Conservation (phyloP, 2,888 invertebrate species). For the Hybos culiciformis region DNA sequence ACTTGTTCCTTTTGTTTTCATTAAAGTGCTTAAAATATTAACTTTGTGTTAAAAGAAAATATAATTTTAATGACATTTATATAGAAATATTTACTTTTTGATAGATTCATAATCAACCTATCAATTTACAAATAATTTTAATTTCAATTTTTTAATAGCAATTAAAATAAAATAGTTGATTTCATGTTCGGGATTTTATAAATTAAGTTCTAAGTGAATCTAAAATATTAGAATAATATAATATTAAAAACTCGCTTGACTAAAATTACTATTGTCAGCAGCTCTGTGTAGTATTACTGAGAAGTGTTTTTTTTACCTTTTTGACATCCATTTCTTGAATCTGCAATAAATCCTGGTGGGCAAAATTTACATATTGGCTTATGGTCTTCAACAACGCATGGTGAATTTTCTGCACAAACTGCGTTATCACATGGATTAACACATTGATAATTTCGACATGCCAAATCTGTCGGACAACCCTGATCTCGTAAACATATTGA, state of each 20-base stretch:
- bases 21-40: too few relatives aligned
- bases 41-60: too few relatives aligned
- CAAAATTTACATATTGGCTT: constrained; percentile 93
- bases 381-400: constrained; percentile 89
- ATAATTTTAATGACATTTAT: too few relatives aligned
- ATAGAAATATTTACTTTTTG: too few relatives aligned
- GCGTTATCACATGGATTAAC: constrained; percentile 79
- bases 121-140: too few relatives aligned
- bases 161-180: too few relatives aligned
- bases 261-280: constrained; percentile 10
- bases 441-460: constrained; percentile 79
- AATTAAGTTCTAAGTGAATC: too few relatives aligned
- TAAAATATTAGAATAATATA: too few relatives aligned
- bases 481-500: constrained; percentile 81
- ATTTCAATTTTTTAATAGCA: too few relatives aligned
- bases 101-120: too few relatives aligned
- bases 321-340: constrained; percentile 85
- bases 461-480: constrained; percentile 72
- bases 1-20: too few relatives aligned
- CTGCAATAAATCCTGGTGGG: constrained; percentile 83
- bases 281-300: constrained; percentile 12
- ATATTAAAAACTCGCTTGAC: constrained; percentile 18
- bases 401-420: constrained; percentile 70
- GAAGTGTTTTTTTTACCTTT: constrained; percentile 64
- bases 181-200: too few relatives aligned